phyloP scores from a whole-genome alignment of 2,113 vertebrate species.

The Coptodon bakossiorum region DNA sequence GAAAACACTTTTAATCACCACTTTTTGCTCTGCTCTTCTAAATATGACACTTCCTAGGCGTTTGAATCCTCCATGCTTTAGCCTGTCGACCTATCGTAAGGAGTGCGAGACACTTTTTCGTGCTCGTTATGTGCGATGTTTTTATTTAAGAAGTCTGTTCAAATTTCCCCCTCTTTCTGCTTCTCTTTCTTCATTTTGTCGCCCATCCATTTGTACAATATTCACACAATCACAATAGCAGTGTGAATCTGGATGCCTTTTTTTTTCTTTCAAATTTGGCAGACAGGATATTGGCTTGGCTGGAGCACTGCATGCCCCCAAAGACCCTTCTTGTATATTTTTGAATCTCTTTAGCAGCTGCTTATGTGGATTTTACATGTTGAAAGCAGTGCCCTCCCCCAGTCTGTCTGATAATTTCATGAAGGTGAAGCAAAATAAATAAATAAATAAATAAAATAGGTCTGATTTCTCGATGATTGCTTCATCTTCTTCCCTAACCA shows the following conservation, averaged over 20 bases:
- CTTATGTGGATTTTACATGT: background rate
- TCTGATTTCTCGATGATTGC: background rate
- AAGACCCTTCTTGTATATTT: background rate
- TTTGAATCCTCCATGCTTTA: background rate
- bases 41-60: background rate
- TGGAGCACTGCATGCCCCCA: background rate
- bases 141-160: background rate
- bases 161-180: background rate
- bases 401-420: background rate
- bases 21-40: background rate
- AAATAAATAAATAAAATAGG: background rate
- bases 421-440: background rate
- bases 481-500: background rate
- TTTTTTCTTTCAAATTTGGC: background rate
- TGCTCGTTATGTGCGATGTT: background rate
- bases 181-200: background rate
- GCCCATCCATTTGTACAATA: background rate
- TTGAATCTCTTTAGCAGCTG: background rate
- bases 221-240: background rate
- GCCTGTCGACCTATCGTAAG: background rate
- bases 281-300: background rate
- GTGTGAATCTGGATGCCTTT: background rate
- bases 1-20: constrained; percentile 19
- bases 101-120: background rate
- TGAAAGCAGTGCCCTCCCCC: background rate